These are phyloP conservation scores for Apolygus lucorum DNA, from an alignment of 1,140 invertebrate genomes.

Conservation along the genomic window DNA sequence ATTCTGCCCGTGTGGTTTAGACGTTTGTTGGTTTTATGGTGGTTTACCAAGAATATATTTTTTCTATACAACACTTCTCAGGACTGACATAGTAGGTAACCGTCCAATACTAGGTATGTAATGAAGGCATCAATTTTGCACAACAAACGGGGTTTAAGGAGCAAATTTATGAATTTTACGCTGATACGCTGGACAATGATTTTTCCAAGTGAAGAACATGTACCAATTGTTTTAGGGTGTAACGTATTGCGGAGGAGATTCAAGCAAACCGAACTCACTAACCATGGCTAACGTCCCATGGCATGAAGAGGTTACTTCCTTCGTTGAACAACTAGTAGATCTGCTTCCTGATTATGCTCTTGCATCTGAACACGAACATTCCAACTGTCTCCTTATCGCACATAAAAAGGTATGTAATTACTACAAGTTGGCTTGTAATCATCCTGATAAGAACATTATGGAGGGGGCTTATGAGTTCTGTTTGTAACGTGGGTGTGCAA, in stretches of 20 bases:
- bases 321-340: conserved; percentile 44
- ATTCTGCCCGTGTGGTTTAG: too few species aligned
- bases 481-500: background rate
- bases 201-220: too few species aligned
- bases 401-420: conserved; percentile 43
- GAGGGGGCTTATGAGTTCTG: background rate
- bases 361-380: conserved; percentile 56
- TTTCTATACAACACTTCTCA: too few species aligned
- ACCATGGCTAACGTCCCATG: conserved; percentile 60
- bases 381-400: conserved; percentile 53
- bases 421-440: background rate
- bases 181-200: too few species aligned
- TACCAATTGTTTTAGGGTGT: conserved; percentile 50
- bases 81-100: too few species aligned
- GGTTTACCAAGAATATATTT: too few species aligned
- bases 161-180: too few species aligned
- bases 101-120: too few species aligned
- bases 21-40: too few species aligned
- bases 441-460: background rate
- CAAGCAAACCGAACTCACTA: conserved; percentile 47
- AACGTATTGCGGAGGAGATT: conserved; percentile 49
- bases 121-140: too few species aligned
- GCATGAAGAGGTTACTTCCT: conserved; percentile 53
- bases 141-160: too few species aligned
- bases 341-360: conserved; percentile 47